Base-by-base conservation (phyloP, 2,797 vertebrate genomes). In the Protonibea diacanthus region DNA sequence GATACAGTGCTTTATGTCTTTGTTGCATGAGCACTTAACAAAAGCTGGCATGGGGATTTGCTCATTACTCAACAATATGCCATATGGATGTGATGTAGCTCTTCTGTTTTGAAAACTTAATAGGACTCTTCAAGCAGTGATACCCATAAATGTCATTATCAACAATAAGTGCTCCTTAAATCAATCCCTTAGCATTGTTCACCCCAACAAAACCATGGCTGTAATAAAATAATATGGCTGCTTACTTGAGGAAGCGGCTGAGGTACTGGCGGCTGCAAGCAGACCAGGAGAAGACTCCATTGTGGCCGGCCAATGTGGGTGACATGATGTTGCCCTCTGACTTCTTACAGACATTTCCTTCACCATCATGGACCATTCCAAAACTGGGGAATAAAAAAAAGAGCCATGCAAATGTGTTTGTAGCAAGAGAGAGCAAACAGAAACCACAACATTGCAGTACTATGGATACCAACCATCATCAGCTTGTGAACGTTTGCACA, bases 241-340 rank as follows among this genome's bases (percentile, higher is more conserved):
- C 86, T 74, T 93, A 98, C 97, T 96, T 97, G 80, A 98, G 92
- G 90, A 98, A 98, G 65, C 88, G 95, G 73, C 94, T 96, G 82
- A 98, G 96, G 85, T 97, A 97, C 81, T 97, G 97, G 13, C 97
- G 96, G 76, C 97, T 98, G 90, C 97, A 98, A 47, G 95, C 87
- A 0, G 97, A 98, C 97, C 97, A 98, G 58, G 96, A 98, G 94
- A 98, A 98, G 85, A 97, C 89, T 0, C 97, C 97, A 0, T 98
- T 97, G 86, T 96, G 96, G 47, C 97, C 97, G 0, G 97, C 96
- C 82, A 98, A 86, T 0, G 97, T 98, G 7, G 97, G 97, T 40
- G 97, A 97, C 97, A 98, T 98, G 84, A 98, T 98, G 91, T 96
- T 97, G 74, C 97, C 97, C 82, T 97, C 96, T 0, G 97, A 97